These are phyloP conservation scores for Rhea pennata DNA, from an alignment of 2,113 vertebrate genomes.

Conservation along the genomic window DNA sequence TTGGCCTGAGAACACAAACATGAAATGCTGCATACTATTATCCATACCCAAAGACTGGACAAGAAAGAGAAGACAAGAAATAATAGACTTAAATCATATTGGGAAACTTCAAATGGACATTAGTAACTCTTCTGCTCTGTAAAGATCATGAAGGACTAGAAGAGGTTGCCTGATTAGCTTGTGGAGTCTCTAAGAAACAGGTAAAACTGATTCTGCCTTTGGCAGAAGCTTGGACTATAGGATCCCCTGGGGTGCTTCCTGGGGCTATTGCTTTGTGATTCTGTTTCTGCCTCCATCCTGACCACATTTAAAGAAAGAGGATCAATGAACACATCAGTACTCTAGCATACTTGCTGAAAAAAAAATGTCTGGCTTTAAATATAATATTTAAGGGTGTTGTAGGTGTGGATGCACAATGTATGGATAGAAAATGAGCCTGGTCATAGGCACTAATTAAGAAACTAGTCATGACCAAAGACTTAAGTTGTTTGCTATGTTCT, in stretches of 20 bases:
- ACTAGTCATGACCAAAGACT: not conserved
- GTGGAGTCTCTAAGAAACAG: not conserved
- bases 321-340: not conserved
- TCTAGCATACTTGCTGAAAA: not conserved
- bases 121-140: not conserved
- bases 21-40: not conserved
- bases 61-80: not conserved
- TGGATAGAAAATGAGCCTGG: not conserved
- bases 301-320: not conserved
- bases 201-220: not conserved
- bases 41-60: not conserved
- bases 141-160: not conserved
- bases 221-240: not conserved
- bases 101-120: not conserved
- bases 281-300: not conserved
- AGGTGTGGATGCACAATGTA: not conserved
- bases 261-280: not conserved
- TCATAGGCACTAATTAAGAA: no score
- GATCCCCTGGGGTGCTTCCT: not conserved
- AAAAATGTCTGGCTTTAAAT: not conserved
- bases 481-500: not conserved
- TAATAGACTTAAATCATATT: not conserved
- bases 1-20: not conserved
- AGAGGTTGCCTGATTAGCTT: not conserved
- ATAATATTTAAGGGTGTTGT: not conserved